Conservation (phyloP, 2,797 vertebrate species). For the Cyclopterus lumpus region DNA sequence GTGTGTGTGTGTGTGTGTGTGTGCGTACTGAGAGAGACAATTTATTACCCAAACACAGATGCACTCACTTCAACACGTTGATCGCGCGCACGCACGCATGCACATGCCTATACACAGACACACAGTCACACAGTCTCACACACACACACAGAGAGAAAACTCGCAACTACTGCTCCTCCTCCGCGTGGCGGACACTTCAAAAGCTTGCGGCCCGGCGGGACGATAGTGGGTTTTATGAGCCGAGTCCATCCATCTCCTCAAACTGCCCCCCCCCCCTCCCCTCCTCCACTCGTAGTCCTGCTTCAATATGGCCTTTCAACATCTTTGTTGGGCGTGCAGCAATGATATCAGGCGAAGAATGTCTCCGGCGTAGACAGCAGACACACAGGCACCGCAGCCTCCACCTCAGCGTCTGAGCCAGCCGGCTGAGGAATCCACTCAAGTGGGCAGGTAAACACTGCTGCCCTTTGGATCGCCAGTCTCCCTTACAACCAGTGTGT, state of each 20-base stretch:
- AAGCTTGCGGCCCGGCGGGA: conserved; percentile 50
- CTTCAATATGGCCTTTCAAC: conserved; percentile 79
- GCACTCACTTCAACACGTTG: conserved; percentile 41
- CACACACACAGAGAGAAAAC: conserved; percentile 39
- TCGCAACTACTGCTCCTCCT: conserved; percentile 75
- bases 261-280: not conserved
- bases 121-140: conserved; percentile 18
- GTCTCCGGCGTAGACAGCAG: conserved; percentile 74
- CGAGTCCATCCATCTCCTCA: conserved; percentile 32
- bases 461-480: conserved; percentile 66
- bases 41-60: conserved; percentile 68
- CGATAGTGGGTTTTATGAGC: conserved; percentile 46
- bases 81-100: conserved; percentile 23
- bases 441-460: conserved; percentile 75
- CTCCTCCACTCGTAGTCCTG: conserved; percentile 20
- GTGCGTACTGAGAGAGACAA: conserved; percentile 21
- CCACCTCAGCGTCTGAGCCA: conserved; percentile 68
- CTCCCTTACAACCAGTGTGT: conserved; percentile 32
- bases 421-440: conserved; percentile 72
- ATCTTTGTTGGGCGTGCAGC: conserved; percentile 71
- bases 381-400: conserved; percentile 77
- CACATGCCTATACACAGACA: conserved; percentile 30
- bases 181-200: conserved; percentile 50
- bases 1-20: conserved; percentile 3
- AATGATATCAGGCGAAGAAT: conserved; percentile 78